Percentiles rank a stretch among this genome's conserved stretches.
Conservation (phyloP, 2,797 vertebrate genomes). For the Phataginus tricuspis region DNA sequence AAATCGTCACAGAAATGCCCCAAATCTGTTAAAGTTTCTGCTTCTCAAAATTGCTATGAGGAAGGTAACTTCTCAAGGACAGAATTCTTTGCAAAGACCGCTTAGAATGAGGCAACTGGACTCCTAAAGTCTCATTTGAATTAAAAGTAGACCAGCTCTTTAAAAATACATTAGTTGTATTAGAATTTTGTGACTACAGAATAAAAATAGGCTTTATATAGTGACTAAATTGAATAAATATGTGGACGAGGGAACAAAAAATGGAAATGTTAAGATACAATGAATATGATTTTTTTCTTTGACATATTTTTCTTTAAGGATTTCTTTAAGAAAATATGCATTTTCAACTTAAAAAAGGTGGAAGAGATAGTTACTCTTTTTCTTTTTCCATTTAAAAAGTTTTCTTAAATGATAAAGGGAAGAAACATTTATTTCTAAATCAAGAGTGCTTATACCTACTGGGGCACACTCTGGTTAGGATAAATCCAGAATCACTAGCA, state of each 20-base stretch:
- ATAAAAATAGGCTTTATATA: background rate
- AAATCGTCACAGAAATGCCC: background rate
- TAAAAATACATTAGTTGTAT: background rate
- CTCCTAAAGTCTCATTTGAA: background rate
- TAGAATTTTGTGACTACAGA: background rate
- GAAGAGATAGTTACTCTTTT: background rate
- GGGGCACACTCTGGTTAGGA: background rate
- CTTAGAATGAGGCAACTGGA: background rate
- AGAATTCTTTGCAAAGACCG: background rate
- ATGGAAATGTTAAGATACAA: background rate
- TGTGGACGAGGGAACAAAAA: background rate
- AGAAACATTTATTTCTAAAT: background rate
- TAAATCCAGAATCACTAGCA: background rate
- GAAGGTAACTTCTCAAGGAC: background rate
- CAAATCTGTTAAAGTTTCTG: constrained; percentile 19
- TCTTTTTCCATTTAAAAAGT: background rate
- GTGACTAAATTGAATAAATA: background rate
- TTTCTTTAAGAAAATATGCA: background rate
- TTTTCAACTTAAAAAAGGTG: background rate
- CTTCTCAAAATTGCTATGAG: background rate
- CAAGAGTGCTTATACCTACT: background rate
- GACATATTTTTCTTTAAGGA: background rate
- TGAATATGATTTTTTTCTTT: background rate
- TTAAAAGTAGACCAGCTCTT: background rate
- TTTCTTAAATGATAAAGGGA: background rate